Evolutionary conservation across 2,797 vertebrate species (phyloP), one percentile per base, ranked within the genome.

Genomic region (Microtus californicus): DNA sequence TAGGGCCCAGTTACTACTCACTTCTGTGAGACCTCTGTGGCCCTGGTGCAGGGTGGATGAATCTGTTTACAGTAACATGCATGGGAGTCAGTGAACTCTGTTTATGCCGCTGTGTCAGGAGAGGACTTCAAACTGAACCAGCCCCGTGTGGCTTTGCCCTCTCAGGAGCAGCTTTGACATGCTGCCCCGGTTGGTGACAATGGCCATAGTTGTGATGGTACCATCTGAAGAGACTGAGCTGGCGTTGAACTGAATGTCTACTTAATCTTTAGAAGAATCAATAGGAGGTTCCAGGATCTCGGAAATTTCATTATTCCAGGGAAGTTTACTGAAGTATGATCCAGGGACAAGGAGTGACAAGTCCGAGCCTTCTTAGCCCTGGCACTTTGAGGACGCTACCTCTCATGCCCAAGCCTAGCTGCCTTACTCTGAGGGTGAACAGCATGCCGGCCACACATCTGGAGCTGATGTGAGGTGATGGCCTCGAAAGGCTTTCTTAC

Each of bases 21-120:
- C 21, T 91, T 2, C 90, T 89, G 90, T 92, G 27, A 80, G 59
- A 80, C 79, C 71, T 29, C 85, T 21, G 91, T 90, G 93, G 80
- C 45, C 83, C 87, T 65, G 8, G 3, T 45, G 27, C 37, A 96
- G 8, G 48, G 65, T 90, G 54, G 73, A 74, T 78, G 86, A 97
- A 97, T 96, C 82, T 34, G 82, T 93, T 95, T 92, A 82, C 92
- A 56, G 71, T 87, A 95, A 96, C 83, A 91, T 79, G 37, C 48
- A 27, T 65, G 74, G 92, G 93, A 76, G 85, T 94, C 85, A 51
- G 14, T 51, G 85, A 81, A 89, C 95, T 96, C 40, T 92, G 51
- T 23, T n/a, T 93, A 59, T 69, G 90, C 90, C 63, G 71, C 85
- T 59, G 78, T 93, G 76, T 93, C 95, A 94, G 95, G 80, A 61